Evolutionary conservation across 2,888 invertebrate species (phyloP), one percentile per base, ranked within the genome.

Genomic region (Eupithecia inturbata): DNA sequence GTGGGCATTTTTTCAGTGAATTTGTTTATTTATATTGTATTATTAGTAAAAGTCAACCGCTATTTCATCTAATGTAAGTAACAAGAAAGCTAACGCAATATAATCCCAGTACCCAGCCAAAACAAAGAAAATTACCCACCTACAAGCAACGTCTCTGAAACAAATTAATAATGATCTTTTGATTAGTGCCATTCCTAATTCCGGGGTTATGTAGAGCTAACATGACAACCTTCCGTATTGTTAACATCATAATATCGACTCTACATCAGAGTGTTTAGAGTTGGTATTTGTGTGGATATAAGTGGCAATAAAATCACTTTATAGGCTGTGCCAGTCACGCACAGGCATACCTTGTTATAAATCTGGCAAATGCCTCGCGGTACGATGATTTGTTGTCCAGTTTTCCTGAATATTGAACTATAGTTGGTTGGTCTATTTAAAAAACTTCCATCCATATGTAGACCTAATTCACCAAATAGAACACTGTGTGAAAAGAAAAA

Each of bases 161-260:
- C 81, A 84, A 87, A 87, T 86, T 88, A 88, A 88, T 89, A 89
- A 89, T 88, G 85, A 85, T 84, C 82, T 89, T 89, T 89, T 91
- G 91, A 92, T 92, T 92, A 90, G 88, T 89, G 85, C 87, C 88
- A 88, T 91, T 89, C 85, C 88, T 89, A 89, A 89, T 89, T 89
- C 87, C 89, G 87, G 87, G 88, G 87, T 91, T 91, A 91, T 88
- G 86, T 86, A 84, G 84, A 83, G 81, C 83, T 85, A 92, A 90
- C 90, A 91, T 92, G 91, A 92, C 89, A 92, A 89, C 84, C 84
- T 89, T 88, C 82, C 80, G 74, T 74, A 74, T 72, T 75, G 12
- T 41, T 45, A 41, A 77, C 77, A 77, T 79, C 79, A 82, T 73
- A 87, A 87, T 88, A 83, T 85, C 78, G 81, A 81, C 88, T 85